A percentile compares a stretch with the other conserved stretches of the same genome.
phyloP scores from a whole-genome alignment of 2,888 invertebrate species.

The Mylabris sibirica region DNA sequence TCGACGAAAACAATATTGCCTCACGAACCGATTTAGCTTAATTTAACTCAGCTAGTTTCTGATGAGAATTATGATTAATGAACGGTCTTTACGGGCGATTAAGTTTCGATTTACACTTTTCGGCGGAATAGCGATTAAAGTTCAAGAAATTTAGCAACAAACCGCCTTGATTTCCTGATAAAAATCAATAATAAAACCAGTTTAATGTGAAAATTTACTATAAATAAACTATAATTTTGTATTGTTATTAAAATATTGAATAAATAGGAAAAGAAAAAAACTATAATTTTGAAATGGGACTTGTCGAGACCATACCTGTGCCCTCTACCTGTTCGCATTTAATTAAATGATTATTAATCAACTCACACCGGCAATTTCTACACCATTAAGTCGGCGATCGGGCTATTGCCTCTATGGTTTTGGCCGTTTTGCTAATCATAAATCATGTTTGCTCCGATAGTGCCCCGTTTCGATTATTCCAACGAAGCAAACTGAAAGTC shows the following conservation, averaged over 20 bases:
- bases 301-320: not conserved
- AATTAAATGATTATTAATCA: slow-evolving; percentile 16
- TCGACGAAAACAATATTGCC: slow-evolving; percentile 3
- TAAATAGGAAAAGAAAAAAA: not conserved
- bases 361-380: slow-evolving; percentile 11
- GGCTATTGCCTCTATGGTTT: slow-evolving; percentile 17
- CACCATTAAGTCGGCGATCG: slow-evolving; percentile 17
- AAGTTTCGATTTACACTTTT: slow-evolving; percentile 41
- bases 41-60: slow-evolving; percentile 9
- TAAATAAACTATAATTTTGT: not conserved
- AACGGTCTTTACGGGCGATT: slow-evolving; percentile 39
- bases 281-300: not conserved
- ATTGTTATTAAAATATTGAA: not conserved
- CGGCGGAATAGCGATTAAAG: not conserved
- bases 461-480: slow-evolving; percentile 10
- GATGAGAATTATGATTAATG: slow-evolving; percentile 47
- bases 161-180: not conserved
- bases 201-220: not conserved
- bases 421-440: slow-evolving; percentile 13
- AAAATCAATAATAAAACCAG: slow-evolving; percentile 2
- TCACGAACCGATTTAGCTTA: not conserved
- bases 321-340: not conserved
- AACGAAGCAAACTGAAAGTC: not conserved
- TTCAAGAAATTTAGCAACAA: slow-evolving; percentile 1
- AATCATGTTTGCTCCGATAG: slow-evolving; percentile 16